phyloP scores from a whole-genome alignment of 1,140 invertebrate genomes.

The Danaus plexippus region DNA sequence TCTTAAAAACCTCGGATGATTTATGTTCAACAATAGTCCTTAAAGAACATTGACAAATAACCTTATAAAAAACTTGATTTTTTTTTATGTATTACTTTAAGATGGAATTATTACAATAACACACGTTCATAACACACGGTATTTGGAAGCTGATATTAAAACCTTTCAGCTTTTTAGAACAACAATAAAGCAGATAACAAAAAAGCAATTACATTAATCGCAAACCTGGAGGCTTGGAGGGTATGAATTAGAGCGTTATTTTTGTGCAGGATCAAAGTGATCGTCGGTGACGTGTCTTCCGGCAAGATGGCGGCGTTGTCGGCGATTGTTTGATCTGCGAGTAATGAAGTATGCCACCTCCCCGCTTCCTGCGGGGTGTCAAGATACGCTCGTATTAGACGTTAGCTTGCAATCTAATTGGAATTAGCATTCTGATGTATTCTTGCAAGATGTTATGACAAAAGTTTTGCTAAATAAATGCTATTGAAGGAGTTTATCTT shows the following conservation, averaged over 20 bases:
- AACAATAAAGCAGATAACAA: slow-evolving; percentile 14
- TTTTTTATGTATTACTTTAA: no score
- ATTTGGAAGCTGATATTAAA: no score
- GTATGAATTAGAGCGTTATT: slow-evolving; percentile 39
- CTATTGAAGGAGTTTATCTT: no score
- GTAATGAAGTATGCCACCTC: slow-evolving; percentile 66
- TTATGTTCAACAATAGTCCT: no score
- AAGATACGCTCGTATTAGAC: slow-evolving; percentile 56
- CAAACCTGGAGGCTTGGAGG: slow-evolving; percentile 14
- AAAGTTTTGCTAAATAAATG: no score
- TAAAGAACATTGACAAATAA: no score
- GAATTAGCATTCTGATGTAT: slow-evolving; percentile 16
- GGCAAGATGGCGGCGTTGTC: slow-evolving; percentile 61
- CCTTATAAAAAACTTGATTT: no score
- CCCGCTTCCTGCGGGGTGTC: slow-evolving; percentile 58
- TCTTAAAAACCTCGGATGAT: no score
- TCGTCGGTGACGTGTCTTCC: slow-evolving; percentile 64
- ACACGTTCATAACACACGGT: no score
- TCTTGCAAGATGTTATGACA: no score
- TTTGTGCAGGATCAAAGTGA: slow-evolving; percentile 64
- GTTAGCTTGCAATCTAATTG: slow-evolving; percentile 21
- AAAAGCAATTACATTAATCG: slow-evolving; percentile 16
- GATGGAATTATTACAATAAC: no score
- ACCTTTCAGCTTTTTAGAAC: slow-evolving; percentile 2
- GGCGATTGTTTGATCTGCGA: slow-evolving; percentile 67